Conservation (phyloP, 37 sponge, comb jelly and placozoan genomes). For the Spongia lamella region DNA sequence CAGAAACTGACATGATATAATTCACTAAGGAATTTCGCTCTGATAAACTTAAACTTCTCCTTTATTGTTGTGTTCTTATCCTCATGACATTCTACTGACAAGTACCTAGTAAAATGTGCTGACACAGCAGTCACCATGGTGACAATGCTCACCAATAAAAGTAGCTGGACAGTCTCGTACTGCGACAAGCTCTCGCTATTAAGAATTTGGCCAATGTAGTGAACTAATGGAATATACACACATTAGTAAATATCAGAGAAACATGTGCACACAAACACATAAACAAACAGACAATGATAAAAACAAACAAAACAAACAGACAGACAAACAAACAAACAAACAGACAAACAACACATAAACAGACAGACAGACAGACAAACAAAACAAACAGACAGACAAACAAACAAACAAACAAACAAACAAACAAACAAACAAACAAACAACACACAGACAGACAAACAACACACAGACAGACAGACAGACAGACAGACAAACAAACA, state of each 20-base stretch:
- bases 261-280: background rate
- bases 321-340: slow-evolving; percentile 10
- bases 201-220: slow-evolving; percentile 60
- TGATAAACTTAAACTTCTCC: slow-evolving; percentile 47
- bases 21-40: slow-evolving; percentile 40
- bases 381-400: background rate
- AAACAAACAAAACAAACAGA: background rate
- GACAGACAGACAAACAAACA: background rate
- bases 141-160: slow-evolving; percentile 63
- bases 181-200: slow-evolving; percentile 66
- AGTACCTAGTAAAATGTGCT: slow-evolving; percentile 48
- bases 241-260: background rate
- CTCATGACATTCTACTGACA: slow-evolving; percentile 91
- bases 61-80: slow-evolving; percentile 38
- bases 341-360: background rate
- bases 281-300: slow-evolving; percentile 16
- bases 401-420: slow-evolving; percentile 12
- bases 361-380: background rate
- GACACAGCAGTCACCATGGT: background rate
- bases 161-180: slow-evolving; percentile 74
- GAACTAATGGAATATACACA: slow-evolving; percentile 23
- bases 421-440: slow-evolving; percentile 1
- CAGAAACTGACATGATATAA: slow-evolving; percentile 32
- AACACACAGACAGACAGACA: slow-evolving; percentile 17
- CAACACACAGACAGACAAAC: slow-evolving; percentile 24